A percentile compares a stretch with the other conserved stretches of the same genome.
phyloP scores from a whole-genome alignment of 2,888 invertebrate genomes.

The Drosophila emarginata region DNA sequence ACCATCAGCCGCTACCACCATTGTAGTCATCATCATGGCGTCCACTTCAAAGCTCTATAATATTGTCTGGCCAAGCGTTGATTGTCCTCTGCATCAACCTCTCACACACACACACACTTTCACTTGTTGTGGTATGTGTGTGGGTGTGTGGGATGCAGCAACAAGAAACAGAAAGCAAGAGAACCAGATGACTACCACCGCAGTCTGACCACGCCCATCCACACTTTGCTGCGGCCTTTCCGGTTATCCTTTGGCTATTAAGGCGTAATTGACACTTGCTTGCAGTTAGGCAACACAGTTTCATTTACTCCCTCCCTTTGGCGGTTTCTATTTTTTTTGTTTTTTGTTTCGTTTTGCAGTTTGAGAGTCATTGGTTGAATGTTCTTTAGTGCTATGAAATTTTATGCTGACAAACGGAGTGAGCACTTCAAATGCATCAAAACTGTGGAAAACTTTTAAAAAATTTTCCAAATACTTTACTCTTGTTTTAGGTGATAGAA shows the following conservation, averaged over 20 bases:
- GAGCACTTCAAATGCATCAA: background rate
- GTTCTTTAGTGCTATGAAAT: constrained; percentile 6
- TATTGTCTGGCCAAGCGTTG: constrained; percentile 67
- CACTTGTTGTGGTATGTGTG: constrained; percentile 32
- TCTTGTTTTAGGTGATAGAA: too few relatives aligned
- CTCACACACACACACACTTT: constrained; percentile 54
- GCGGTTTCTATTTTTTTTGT: constrained; percentile 6
- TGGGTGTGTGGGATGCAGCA: constrained; percentile 24
- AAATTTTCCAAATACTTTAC: background rate
- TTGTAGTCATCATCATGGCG: constrained; percentile 45
- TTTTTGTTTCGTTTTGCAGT: constrained; percentile 4
- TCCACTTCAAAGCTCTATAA: constrained; percentile 67
- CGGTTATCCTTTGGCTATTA: constrained; percentile 76
- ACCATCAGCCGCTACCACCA: constrained; percentile 35
- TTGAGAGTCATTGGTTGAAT: background rate
- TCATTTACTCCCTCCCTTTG: constrained; percentile 5
- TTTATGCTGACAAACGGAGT: background rate
- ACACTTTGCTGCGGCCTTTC: constrained; percentile 76
- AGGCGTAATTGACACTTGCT: constrained; percentile 73
- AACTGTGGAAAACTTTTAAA: background rate
- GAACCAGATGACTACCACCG: constrained; percentile 24
- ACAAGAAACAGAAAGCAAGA: constrained; percentile 10
- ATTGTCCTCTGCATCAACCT: constrained; percentile 53
- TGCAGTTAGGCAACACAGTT: constrained; percentile 41
- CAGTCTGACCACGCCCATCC: constrained; percentile 57